Percentiles rank a stretch among this genome's conserved stretches.
These are phyloP conservation scores for Palaemon carinicauda DNA, from an alignment of 1,140 invertebrate species.

Conservation along the genomic window DNA sequence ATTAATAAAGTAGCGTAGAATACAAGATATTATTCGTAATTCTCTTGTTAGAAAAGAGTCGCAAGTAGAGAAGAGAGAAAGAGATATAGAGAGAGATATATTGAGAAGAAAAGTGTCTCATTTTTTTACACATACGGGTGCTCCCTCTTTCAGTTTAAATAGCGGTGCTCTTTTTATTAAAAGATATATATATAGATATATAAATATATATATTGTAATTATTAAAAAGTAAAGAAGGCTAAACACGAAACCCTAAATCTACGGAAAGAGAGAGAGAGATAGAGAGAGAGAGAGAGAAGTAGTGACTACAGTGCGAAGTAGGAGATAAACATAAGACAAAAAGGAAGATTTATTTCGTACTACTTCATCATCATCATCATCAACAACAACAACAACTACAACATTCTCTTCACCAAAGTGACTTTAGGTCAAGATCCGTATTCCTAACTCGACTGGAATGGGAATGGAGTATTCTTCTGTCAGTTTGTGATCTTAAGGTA, in stretches of 20 bases:
- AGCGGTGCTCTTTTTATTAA: neutral
- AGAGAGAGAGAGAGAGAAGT: too few relatives aligned
- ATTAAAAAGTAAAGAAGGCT: too few relatives aligned
- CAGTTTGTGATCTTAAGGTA: constrained; percentile 35
- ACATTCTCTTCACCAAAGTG: neutral
- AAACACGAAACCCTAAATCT: too few relatives aligned
- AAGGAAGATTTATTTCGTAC: neutral
- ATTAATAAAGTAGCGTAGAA: neutral
- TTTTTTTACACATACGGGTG: too few relatives aligned
- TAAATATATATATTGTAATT: too few relatives aligned
- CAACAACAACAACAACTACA: too few relatives aligned
- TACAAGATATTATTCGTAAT: neutral
- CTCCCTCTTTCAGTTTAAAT: too few relatives aligned
- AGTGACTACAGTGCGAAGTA: too few relatives aligned
- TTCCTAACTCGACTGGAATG: neutral
- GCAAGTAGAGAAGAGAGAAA: neutral
- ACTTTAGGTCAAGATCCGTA: neutral
- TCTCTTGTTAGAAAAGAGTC: neutral
- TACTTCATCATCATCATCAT: neutral
- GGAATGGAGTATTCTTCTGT: constrained; percentile 9
- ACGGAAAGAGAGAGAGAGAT: too few relatives aligned
- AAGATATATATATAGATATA: neutral
- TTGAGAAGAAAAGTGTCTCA: neutral
- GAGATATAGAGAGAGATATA: neutral
- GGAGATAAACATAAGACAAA: too few relatives aligned